Evolutionary conservation across 2,888 invertebrate species (phyloP), one percentile per base, ranked within the genome.

Genomic region (Chrysotoxum bicinctum): DNA sequence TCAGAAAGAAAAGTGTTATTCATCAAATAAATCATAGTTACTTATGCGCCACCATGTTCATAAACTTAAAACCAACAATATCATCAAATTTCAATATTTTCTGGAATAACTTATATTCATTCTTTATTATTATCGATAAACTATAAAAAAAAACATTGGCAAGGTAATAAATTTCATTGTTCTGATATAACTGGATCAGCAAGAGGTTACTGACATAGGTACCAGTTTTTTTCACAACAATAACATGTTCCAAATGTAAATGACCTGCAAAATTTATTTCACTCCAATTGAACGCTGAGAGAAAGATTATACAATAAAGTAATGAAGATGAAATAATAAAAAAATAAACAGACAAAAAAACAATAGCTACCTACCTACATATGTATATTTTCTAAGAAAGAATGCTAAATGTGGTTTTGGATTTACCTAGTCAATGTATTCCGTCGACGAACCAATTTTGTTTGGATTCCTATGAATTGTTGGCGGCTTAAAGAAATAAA

Each of bases 261-360:
- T 75, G 69, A 81, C 70, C 80, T 70, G 56, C 48, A 30, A 75
- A 64, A 56, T 56, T 56, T 79, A 35, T 60, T 79, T 58, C 40
- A 60, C 40, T 60, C 32, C n/a, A 79, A 68, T 23, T 73, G 21
- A 58, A 30, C 43, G 43, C 48, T 58, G 72, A 32, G 40, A 79
- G n/a, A 66, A 40, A 66, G 7, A 70, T 77, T 43, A 70, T 64
- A 35, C 19, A 64, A 30, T 32, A 16, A 37, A 48, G 12, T 23
- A 23, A n/a, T 23, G n/a, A 23, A 26, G 26, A 62, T 40, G 62
- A 58, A 40, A 58, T 21, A 58, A 43, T 62, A 43, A 4, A 26
- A 10, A 26, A 62, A 1, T 12, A 32, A 19, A 35, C 8, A 37
- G 14, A 16, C 35, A 64, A 23, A 21, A 66, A 40, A 73, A 64